phyloP scores from a whole-genome alignment of 1,140 invertebrate genomes.

The Gryllus bimaculatus region DNA sequence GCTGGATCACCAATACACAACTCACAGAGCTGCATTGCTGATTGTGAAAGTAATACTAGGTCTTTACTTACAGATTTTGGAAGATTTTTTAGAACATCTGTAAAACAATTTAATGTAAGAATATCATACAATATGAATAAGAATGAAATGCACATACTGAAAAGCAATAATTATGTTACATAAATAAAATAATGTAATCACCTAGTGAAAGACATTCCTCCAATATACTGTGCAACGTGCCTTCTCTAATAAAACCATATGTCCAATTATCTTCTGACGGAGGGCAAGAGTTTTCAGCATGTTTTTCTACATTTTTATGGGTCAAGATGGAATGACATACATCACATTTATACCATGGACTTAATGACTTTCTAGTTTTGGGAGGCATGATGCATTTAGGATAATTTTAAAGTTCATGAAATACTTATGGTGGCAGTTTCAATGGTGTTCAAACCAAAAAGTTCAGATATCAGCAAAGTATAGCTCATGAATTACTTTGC shows the following conservation, averaged over 20 bases:
- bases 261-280: constrained; percentile 30
- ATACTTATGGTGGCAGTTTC: too few relatives aligned
- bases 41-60: constrained; percentile 48
- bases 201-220: constrained; percentile 38
- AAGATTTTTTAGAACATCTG: constrained; percentile 27
- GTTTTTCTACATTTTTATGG: constrained; percentile 32
- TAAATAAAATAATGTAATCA: constrained; percentile 20
- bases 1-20: constrained; percentile 47
- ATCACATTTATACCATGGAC: constrained; percentile 31
- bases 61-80: constrained; percentile 35
- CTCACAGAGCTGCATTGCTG: constrained; percentile 46
- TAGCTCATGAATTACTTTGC: too few relatives aligned
- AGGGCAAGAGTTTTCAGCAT: constrained; percentile 37
- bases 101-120: not conserved
- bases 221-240: constrained; percentile 34
- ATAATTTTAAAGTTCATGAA: too few relatives aligned
- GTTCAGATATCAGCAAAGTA: too few relatives aligned
- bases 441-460: too few relatives aligned
- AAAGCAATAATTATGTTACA: not conserved
- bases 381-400: constrained; percentile 26
- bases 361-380: constrained; percentile 31
- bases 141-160: not conserved
- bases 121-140: not conserved
- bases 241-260: constrained; percentile 36
- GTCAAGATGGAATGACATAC: constrained; percentile 30